phyloP scores from a whole-genome alignment of 2,113 vertebrate genomes.

The Ivindomyrus marchei region DNA sequence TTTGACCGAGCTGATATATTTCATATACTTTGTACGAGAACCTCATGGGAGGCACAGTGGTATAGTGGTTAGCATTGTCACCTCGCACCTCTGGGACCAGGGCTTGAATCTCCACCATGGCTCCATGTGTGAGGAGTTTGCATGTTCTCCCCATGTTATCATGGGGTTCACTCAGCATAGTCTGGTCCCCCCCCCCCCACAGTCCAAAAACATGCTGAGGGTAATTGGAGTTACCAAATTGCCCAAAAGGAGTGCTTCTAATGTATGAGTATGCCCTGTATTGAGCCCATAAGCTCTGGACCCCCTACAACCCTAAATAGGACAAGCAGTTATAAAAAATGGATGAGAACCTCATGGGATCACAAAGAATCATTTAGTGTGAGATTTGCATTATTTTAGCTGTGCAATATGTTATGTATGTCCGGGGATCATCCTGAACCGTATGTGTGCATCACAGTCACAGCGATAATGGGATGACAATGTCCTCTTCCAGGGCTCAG shows the following conservation, averaged over 20 bases:
- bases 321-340: background rate
- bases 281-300: background rate
- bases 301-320: background rate
- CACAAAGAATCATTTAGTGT: background rate
- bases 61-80: no score
- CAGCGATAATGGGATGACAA: constrained; percentile 19
- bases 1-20: background rate
- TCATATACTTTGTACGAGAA: background rate
- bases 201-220: no score
- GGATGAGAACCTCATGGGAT: background rate
- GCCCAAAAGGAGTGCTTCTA: no score
- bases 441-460: constrained; percentile 28
- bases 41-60: background rate
- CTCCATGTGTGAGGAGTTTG: no score
- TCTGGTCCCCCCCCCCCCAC: background rate
- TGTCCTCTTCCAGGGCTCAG: constrained; percentile 13
- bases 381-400: background rate
- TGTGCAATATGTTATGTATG: background rate
- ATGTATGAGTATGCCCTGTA: no score
- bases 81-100: no score
- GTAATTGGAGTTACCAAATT: background rate
- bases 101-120: no score
- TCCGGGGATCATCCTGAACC: constrained; percentile 17
- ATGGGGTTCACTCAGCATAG: background rate
- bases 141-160: background rate